phyloP scores from a whole-genome alignment of 2,888 invertebrate genomes.

The Drosophila recens region DNA sequence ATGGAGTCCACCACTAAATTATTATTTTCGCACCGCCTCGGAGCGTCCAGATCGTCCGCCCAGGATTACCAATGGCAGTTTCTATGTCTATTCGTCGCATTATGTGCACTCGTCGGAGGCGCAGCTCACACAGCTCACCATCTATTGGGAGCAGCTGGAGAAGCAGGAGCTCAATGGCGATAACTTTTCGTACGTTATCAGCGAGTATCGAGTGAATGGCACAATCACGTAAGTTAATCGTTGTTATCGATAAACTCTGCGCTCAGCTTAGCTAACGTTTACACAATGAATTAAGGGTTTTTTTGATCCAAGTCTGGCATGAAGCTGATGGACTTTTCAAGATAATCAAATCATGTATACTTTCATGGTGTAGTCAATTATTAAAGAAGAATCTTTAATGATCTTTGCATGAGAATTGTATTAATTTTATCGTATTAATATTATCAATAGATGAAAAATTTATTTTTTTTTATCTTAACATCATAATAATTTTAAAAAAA shows the following conservation, averaged over 20 bases:
- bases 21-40: conserved; percentile 87
- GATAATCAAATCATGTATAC: not conserved
- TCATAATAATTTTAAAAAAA: no score
- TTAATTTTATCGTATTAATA: no score
- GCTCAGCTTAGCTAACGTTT: not conserved
- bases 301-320: not conserved
- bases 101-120: conserved; percentile 88
- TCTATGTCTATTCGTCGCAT: conserved; percentile 87
- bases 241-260: not conserved
- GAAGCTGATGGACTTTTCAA: no score
- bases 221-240: conserved; percentile 62
- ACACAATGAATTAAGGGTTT: not conserved
- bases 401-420: no score
- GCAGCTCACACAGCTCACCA: conserved; percentile 88
- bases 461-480: no score
- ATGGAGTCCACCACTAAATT: conserved; percentile 90
- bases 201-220: conserved; percentile 77
- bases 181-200: conserved; percentile 90
- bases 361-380: not conserved
- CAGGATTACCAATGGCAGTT: conserved; percentile 90
- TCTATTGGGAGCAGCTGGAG: conserved; percentile 93
- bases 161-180: conserved; percentile 90
- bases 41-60: conserved; percentile 89
- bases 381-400: no score
- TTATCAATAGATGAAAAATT: no score